Base-by-base conservation (phyloP, 2,113 vertebrate genomes). In the Marmota monax region DNA sequence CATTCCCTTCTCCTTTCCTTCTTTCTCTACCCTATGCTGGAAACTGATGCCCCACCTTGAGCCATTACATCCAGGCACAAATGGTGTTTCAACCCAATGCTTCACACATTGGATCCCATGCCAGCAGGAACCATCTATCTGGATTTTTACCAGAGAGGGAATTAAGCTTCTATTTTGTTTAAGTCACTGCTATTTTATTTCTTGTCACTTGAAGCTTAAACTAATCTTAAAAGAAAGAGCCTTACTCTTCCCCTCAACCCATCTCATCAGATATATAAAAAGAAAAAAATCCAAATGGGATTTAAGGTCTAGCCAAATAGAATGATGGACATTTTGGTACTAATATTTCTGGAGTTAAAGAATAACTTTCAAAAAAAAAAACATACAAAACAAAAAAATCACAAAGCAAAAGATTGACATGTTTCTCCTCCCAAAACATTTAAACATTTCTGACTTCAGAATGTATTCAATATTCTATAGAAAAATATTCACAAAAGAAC, bases 271-370 rank as follows among this genome's bases (percentile, higher is more conserved):
- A 58, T 77, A 29, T 32, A 63, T 88, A 5, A 63, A 39, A 42
- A 37, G 58, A 78, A 90, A 67, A 29, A 78, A 77, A 32, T 58
- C 5, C 65, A 84, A 34, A 72, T 51, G 11, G 34, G 3, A 29
- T 93, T 56, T n/a, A 83, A 96, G 56, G 70, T 83, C 10, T 51
- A 93, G 13, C 5, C 78, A 91, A 92, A 65, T 10, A 20, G 53
- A 92, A 69, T 14, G 13, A 29, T 53, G 16, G n/a, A 32, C 25
- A 13, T 61, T 86, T 85, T 80, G 74, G n/a, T 72, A 72, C 27
- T 65, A 70, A 84, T 83, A 86, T 39, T 74, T 74, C 20, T 92
- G 83, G 51, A 90, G 14, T 69, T 78, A 78, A 39, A 69, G 42
- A 92, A 90, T 9, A 89, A 29, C 0, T 20, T 58, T 58, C 6